Percentiles rank a stretch among this genome's conserved stretches.
phyloP scores from a whole-genome alignment of 2,113 vertebrate genomes.

The Tichodroma muraria region DNA sequence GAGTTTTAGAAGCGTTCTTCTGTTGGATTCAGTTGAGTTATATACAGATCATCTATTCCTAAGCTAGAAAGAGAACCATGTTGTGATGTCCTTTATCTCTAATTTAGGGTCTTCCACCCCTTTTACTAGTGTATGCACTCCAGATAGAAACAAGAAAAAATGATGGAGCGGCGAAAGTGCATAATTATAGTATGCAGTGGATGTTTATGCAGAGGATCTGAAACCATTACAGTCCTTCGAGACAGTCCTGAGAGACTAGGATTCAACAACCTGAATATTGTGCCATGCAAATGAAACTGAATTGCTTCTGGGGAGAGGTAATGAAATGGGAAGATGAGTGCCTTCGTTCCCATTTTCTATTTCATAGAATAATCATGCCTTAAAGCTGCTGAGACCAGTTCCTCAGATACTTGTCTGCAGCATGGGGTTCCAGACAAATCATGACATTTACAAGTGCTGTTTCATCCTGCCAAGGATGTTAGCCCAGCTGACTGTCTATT shows the following conservation, averaged over 20 bases:
- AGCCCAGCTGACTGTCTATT: not conserved
- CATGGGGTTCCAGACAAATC: not conserved
- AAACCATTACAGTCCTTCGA: not conserved
- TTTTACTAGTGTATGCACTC: not conserved
- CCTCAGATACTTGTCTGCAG: not conserved
- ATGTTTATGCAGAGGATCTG: not conserved
- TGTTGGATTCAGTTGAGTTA: not conserved
- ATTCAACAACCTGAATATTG: not conserved
- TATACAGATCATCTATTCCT: not conserved
- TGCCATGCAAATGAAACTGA: constrained; percentile 4
- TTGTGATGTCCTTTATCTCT: not conserved
- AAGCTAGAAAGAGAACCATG: not conserved
- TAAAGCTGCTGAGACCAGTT: not conserved
- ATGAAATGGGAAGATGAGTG: constrained; percentile 22
- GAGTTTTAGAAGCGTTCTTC: not conserved
- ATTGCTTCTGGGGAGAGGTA: constrained; percentile 12
- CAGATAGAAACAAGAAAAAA: not conserved
- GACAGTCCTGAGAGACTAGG: not conserved
- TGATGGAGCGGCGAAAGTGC: not conserved
- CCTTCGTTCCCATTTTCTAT: constrained; percentile 14
- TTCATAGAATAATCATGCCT: constrained; percentile 18
- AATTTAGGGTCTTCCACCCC: not conserved
- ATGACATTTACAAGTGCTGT: not conserved
- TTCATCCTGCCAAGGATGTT: not conserved
- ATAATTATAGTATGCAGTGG: not conserved